phyloP scores from a whole-genome alignment of 2,797 vertebrate genomes.

The Carcharodon carcharias region DNA sequence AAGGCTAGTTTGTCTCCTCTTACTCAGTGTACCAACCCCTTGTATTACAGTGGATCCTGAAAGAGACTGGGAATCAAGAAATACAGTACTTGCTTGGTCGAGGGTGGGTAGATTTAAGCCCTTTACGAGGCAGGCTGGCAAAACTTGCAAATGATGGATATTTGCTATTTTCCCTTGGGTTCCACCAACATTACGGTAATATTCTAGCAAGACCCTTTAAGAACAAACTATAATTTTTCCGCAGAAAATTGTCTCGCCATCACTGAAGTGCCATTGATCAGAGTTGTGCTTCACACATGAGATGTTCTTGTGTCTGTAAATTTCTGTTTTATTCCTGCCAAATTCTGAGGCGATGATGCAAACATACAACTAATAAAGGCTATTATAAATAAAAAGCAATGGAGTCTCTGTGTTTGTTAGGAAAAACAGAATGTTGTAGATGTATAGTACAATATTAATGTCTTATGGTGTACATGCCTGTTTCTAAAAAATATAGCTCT shows the following conservation, averaged over 20 bases:
- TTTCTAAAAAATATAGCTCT: conserved; percentile 1
- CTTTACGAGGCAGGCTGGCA: neutral
- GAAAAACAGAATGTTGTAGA: neutral
- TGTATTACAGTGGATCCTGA: neutral
- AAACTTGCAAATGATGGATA: neutral
- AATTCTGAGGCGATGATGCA: neutral
- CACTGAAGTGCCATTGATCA: neutral
- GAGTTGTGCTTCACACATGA: neutral
- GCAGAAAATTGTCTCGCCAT: neutral
- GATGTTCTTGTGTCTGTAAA: neutral
- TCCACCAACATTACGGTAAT: neutral
- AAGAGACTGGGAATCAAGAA: neutral
- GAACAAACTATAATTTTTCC: neutral
- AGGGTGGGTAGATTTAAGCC: neutral
- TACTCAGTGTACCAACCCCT: neutral
- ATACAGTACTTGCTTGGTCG: neutral
- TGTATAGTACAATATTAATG: neutral
- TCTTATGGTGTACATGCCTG: neutral
- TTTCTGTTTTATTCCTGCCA: neutral
- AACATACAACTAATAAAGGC: neutral
- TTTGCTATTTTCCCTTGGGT: neutral
- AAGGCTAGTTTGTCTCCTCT: neutral
- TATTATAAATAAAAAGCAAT: neutral
- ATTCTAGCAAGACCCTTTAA: neutral
- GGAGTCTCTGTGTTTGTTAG: neutral